Evolutionary conservation across 2,888 invertebrate species (phyloP), one percentile per base, ranked within the genome.

Genomic region (Apamea sordens): DNA sequence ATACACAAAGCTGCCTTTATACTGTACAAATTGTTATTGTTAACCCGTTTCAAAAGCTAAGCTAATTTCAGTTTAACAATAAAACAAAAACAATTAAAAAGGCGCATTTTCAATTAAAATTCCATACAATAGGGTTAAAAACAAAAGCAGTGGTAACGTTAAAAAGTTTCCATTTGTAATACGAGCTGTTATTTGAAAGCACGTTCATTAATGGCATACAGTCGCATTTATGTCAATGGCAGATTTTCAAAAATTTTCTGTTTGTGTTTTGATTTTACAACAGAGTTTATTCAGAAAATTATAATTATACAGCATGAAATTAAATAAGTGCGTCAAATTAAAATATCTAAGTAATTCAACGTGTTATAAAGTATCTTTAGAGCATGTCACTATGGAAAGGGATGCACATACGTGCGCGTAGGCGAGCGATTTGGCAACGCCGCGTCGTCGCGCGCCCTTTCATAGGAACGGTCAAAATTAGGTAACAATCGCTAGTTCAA

Each of bases 51-150:
- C 77, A 67, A 77, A 83, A 50, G 50, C 65, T 59, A 77, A 50
- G 41, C 65, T 44, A 77, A 80, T 65, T 82, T 59, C 47, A 59
- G 15, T 50, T 11, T 8, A 8, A 83, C 83, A 80, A 77, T 82
- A 36, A 77, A 83, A 63, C 56, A 4, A 36, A n/a, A 32, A 18
- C 36, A 65, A 41, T 75, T 47, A 15, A 1, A 50, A 83, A 41
- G 59, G 65, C 44, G 41, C 59, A 59, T 67, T 41, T 56, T 50
- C 32, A 83, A 83, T 80, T 79, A 67, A 83, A 83, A 44, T 41
- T n/a, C 21, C 32, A 8, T 6, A 80, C 79, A 80, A 83, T 32
- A 44, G 75, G n/a, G 32, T 15, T 44, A 0, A 21, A 50, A 50
- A 83, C 83, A 80, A 83, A 67, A 59, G 77, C 32, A 44, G n/a